Conservation (phyloP, 2,888 invertebrate species). For the Meiosimyza platycephala region DNA sequence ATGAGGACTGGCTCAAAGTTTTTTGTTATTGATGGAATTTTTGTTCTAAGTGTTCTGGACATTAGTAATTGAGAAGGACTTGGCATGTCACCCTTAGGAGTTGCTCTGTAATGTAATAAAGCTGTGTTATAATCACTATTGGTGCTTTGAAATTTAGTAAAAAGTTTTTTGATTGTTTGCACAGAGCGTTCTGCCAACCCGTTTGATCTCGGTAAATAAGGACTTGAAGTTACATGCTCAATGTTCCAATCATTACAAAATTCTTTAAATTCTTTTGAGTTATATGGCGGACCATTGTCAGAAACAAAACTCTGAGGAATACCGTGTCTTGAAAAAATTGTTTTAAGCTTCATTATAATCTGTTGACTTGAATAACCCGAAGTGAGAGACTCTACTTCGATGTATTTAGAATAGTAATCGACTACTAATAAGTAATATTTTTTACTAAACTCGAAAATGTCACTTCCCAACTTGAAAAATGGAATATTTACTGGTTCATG, state of each 20-base stretch:
- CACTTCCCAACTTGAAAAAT: conserved; percentile 33
- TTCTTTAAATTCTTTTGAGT: conserved; percentile 10
- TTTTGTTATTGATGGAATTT: conserved; percentile 9
- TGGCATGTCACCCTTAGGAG: conserved; percentile 21
- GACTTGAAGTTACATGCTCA: conserved; percentile 21
- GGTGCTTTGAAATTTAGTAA: conserved; percentile 3
- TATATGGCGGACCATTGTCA: not conserved
- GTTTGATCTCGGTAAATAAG: conserved; percentile 26
- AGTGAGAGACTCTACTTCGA: conserved; percentile 19
- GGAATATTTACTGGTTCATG: conserved; percentile 12
- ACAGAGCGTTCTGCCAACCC: conserved; percentile 29
- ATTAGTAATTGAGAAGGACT: conserved; percentile 26
- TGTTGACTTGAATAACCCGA: conserved; percentile 10
- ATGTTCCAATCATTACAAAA: conserved; percentile 18
- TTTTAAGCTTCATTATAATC: conserved; percentile 33
- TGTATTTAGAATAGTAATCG: not conserved
- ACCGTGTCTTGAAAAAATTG: conserved; percentile 35
- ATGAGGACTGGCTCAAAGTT: conserved; percentile 11
- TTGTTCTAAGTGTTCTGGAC: conserved; percentile 20
- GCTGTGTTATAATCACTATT: conserved; percentile 22
- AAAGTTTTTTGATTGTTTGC: conserved; percentile 30
- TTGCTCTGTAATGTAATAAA: conserved; percentile 22
- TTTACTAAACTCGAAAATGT: conserved; percentile 34
- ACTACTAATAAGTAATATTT: conserved; percentile 30
- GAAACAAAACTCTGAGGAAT: not conserved